A percentile compares a stretch with the other conserved stretches of the same genome.
These are phyloP conservation scores for Drosophila putrida DNA, from an alignment of 2,888 invertebrate species.

Conservation along the genomic window DNA sequence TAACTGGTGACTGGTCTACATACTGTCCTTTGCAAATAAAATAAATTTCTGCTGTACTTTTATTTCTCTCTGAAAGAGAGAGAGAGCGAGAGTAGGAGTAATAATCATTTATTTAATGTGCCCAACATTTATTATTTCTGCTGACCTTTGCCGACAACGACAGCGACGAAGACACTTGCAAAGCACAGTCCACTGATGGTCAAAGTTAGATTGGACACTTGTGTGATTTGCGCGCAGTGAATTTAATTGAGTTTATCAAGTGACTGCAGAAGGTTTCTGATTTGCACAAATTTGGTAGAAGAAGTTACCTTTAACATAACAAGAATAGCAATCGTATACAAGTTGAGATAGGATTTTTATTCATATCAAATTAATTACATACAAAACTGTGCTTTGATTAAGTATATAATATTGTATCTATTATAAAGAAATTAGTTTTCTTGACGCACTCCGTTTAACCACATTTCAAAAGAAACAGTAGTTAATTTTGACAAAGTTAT, in stretches of 20 bases:
- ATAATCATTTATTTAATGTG: slow-evolving; percentile 83
- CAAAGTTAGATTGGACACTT: slow-evolving; percentile 84
- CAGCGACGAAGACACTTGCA: slow-evolving; percentile 14
- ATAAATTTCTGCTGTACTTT: slow-evolving; percentile 72
- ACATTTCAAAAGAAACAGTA: background rate
- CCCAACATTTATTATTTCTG: slow-evolving; percentile 83
- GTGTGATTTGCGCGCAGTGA: slow-evolving; percentile 78
- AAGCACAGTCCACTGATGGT: slow-evolving; percentile 69
- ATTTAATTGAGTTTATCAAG: slow-evolving; percentile 82
- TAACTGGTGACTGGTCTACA: slow-evolving; percentile 19
- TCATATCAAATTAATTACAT: too few relatives aligned
- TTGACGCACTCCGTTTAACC: too few relatives aligned
- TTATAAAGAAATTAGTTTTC: background rate
- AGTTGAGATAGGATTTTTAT: too few relatives aligned
- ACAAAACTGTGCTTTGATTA: background rate
- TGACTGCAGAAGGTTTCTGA: slow-evolving; percentile 51
- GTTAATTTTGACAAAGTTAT: slow-evolving; percentile 5
- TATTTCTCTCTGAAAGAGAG: slow-evolving; percentile 60
- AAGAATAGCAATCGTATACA: background rate
- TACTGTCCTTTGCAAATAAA: slow-evolving; percentile 69
- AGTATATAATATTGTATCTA: background rate
- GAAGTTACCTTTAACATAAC: background rate
- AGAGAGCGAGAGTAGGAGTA: slow-evolving; percentile 44
- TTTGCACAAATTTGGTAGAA: background rate
- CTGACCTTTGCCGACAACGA: slow-evolving; percentile 63